A percentile compares a stretch with the other conserved stretches of the same genome.
These are phyloP conservation scores for Leptinotarsa texana DNA, from an alignment of 1,140 invertebrate species.

Conservation along the genomic window DNA sequence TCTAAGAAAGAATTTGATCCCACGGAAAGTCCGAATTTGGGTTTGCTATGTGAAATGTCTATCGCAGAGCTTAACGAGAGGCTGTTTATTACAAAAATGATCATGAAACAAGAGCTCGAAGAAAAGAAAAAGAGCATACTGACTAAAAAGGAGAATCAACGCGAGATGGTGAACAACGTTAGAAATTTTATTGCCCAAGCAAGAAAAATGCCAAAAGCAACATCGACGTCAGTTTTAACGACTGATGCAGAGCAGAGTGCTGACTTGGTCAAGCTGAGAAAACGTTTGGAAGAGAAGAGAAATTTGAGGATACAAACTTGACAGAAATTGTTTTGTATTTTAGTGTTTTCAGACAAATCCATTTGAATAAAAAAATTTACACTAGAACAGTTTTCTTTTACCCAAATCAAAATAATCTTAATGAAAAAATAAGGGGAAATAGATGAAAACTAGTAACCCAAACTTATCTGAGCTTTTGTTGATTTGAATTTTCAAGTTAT, in stretches of 20 bases:
- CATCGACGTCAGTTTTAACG: neutral
- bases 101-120: conserved; percentile 59
- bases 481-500: too few relatives aligned
- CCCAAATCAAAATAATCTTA: too few relatives aligned
- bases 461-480: too few relatives aligned
- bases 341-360: neutral
- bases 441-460: too few relatives aligned
- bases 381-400: too few relatives aligned
- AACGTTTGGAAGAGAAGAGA: conserved; percentile 26
- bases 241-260: conserved; percentile 9
- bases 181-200: conserved; percentile 46
- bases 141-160: conserved; percentile 45
- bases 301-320: conserved; percentile 13
- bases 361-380: too few relatives aligned
- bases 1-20: conserved; percentile 57
- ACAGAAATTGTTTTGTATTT: neutral
- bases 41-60: conserved; percentile 64
- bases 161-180: conserved; percentile 45
- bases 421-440: too few relatives aligned
- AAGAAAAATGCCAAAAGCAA: neutral
- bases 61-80: conserved; percentile 62
- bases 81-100: conserved; percentile 56
- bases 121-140: conserved; percentile 50
- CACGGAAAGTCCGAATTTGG: conserved; percentile 60
- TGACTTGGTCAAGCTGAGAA: conserved; percentile 15